These are phyloP conservation scores for Carassius carassius DNA, from an alignment of 2,113 vertebrate species.

Conservation along the genomic window DNA sequence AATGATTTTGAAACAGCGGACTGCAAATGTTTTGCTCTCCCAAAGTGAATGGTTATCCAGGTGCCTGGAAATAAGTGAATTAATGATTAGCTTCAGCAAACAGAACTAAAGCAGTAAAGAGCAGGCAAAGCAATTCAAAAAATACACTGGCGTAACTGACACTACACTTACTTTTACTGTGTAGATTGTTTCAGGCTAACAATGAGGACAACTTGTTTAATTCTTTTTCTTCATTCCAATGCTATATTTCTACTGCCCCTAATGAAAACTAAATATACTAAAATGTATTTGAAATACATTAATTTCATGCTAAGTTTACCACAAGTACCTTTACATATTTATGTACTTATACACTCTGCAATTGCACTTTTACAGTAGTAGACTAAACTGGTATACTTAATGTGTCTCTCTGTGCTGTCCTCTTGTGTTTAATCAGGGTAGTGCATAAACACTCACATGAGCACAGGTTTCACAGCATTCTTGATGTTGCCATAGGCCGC, in stretches of 20 bases:
- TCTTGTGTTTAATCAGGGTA: slow-evolving; percentile 9
- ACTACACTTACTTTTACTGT: not conserved
- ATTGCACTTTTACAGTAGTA: too few relatives aligned
- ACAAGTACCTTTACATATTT: too few relatives aligned
- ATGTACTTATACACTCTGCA: too few relatives aligned
- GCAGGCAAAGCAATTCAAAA: not conserved
- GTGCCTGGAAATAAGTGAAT: slow-evolving; percentile 73
- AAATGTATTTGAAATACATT: too few relatives aligned
- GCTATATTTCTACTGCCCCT: not conserved
- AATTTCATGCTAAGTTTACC: too few relatives aligned
- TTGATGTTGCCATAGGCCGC: slow-evolving; percentile 89
- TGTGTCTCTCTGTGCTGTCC: not conserved
- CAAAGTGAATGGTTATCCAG: slow-evolving; percentile 88
- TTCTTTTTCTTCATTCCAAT: not conserved
- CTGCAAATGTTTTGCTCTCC: slow-evolving; percentile 85
- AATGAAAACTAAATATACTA: too few relatives aligned
- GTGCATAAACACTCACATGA: slow-evolving; percentile 78
- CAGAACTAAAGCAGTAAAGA: slow-evolving; percentile 14
- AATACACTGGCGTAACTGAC: not conserved
- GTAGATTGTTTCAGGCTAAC: not conserved
- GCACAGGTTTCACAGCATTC: slow-evolving; percentile 87
- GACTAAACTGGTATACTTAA: too few relatives aligned
- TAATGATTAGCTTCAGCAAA: slow-evolving; percentile 36
- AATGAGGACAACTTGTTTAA: not conserved
- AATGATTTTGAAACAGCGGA: slow-evolving; percentile 91